These are phyloP conservation scores for Desoria tigrina DNA, from an alignment of 2,888 invertebrate genomes.

Conservation along the genomic window DNA sequence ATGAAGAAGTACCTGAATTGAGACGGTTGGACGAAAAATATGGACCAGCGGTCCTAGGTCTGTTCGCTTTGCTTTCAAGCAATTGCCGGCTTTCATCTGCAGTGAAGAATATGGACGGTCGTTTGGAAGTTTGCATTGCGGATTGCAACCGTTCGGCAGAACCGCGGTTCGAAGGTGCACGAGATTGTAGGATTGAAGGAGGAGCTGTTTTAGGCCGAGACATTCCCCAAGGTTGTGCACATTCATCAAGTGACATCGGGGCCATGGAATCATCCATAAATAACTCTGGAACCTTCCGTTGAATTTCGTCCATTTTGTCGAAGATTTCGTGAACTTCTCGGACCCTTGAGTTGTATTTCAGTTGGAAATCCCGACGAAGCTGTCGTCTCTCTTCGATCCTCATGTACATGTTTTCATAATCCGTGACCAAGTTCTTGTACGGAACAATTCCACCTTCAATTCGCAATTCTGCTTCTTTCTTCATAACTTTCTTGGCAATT, in stretches of 20 bases:
- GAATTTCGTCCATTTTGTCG: background rate
- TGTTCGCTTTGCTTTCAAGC: too few species aligned
- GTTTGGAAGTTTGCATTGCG: too few species aligned
- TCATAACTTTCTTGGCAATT: background rate
- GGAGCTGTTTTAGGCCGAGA: constrained; percentile 2
- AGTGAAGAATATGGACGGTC: too few species aligned
- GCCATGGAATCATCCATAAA: too few species aligned
- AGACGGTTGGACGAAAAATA: too few species aligned
- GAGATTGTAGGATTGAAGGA: background rate
- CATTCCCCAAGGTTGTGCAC: background rate
- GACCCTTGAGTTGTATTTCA: constrained; percentile 11
- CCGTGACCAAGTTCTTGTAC: constrained; percentile 7
- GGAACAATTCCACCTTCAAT: constrained; percentile 11
- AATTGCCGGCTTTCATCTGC: too few species aligned
- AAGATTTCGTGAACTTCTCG: constrained; percentile 21
- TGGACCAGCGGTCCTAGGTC: too few species aligned
- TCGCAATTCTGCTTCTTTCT: background rate
- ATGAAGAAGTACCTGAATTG: too few species aligned
- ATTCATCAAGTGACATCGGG: background rate
- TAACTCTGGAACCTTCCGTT: background rate
- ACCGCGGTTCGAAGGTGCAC: background rate
- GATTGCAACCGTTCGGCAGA: background rate
- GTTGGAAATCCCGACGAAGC: constrained; percentile 12
- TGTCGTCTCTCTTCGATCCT: constrained; percentile 8
- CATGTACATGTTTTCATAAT: constrained; percentile 2